These are phyloP conservation scores for Linyphia triangularis DNA, from an alignment of 2,888 invertebrate species.

Conservation along the genomic window DNA sequence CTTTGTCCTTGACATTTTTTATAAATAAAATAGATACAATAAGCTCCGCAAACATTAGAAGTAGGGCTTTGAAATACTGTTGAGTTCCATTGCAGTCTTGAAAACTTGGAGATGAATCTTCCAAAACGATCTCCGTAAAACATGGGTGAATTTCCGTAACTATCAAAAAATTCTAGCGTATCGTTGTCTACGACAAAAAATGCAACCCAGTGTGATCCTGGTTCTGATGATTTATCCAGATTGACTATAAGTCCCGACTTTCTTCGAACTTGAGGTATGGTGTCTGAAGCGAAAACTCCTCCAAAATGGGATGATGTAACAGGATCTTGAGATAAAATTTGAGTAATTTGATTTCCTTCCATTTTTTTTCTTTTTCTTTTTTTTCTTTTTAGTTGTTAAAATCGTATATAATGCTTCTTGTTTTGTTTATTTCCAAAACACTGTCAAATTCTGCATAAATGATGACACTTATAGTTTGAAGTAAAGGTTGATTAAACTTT, in stretches of 20 bases:
- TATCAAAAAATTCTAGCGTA: conserved; percentile 49
- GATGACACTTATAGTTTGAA: too few relatives aligned
- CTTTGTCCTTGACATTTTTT: conserved; percentile 27
- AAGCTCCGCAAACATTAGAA: conserved; percentile 48
- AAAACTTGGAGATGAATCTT: background rate
- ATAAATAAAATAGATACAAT: conserved; percentile 48
- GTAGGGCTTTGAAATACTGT: conserved; percentile 15
- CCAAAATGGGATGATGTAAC: background rate
- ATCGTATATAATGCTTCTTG: too few relatives aligned
- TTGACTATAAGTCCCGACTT: conserved; percentile 32
- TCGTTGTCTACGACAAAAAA: conserved; percentile 28
- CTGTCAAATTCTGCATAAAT: too few relatives aligned
- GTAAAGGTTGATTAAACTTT: too few relatives aligned
- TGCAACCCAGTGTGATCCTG: conserved; percentile 64
- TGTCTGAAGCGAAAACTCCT: conserved; percentile 20
- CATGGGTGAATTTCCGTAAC: conserved; percentile 47
- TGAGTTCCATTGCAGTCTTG: background rate
- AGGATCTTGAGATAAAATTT: background rate
- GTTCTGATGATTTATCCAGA: background rate
- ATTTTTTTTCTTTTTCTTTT: too few relatives aligned
- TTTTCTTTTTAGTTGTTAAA: too few relatives aligned
- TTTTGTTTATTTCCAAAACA: too few relatives aligned
- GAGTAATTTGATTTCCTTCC: conserved; percentile 11
- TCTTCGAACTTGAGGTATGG: background rate
- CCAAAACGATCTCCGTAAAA: background rate